Conservation (phyloP, 2,888 invertebrate genomes). For the Parnassius mnemosyne region DNA sequence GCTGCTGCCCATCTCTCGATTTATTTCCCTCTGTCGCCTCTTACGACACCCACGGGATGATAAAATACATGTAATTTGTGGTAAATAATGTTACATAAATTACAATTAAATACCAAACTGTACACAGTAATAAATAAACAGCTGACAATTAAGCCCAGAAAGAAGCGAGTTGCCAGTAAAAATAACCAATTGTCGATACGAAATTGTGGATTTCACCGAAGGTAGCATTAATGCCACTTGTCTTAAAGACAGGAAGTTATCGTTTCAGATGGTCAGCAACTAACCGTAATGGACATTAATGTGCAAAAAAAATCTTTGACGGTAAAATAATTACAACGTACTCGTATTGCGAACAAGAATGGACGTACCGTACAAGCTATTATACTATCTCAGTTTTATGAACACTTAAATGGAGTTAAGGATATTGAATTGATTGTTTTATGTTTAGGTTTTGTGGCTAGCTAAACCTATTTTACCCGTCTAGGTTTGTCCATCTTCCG, state of each 20-base stretch:
- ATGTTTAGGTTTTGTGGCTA: neutral
- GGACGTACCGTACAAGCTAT: neutral
- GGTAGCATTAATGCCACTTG: conserved; percentile 17
- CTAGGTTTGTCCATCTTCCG: no score
- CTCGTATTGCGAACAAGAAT: neutral
- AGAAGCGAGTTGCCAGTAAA: conserved; percentile 2
- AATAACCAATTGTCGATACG: neutral
- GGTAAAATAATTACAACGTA: neutral
- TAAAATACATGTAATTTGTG: no score
- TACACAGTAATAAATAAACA: neutral
- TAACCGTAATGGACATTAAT: neutral
- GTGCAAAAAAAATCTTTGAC: conserved; percentile 3
- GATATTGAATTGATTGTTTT: neutral
- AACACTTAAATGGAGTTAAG: no score
- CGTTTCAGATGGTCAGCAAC: neutral
- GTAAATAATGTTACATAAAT: no score
- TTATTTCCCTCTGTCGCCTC: no score
- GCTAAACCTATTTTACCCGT: no score
- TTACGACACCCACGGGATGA: no score
- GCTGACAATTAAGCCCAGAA: conserved; percentile 1
- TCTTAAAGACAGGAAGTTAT: conserved; percentile 6
- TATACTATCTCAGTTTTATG: neutral
- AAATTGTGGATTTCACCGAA: conserved; percentile 11
- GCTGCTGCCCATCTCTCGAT: no score
- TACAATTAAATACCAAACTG: no score